A percentile compares a stretch with the other conserved stretches of the same genome.
phyloP scores from a whole-genome alignment of 2,888 invertebrate genomes.

The Eilema caniola region DNA sequence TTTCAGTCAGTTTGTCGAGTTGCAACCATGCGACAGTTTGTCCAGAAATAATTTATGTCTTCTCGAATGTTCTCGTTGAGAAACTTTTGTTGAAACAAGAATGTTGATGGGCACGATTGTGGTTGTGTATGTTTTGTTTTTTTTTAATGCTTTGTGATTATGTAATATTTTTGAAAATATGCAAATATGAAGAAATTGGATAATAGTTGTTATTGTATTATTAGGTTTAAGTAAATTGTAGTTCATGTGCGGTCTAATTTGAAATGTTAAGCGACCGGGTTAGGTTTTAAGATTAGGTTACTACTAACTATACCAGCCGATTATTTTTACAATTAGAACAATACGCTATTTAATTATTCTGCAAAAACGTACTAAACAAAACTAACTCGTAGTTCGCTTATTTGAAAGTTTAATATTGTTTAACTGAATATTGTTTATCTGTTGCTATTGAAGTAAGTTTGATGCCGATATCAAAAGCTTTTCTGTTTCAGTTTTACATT shows the following conservation, averaged over 20 bases:
- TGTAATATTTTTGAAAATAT: background rate
- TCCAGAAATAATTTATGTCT: constrained; percentile 13
- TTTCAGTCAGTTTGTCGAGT: constrained; percentile 11
- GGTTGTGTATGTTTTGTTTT: constrained; percentile 11
- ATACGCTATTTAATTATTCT: background rate
- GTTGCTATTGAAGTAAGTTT: background rate
- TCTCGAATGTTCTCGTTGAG: background rate
- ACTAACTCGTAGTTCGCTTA: background rate
- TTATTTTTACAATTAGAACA: too few species aligned
- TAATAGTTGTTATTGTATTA: background rate
- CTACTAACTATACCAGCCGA: too few species aligned
- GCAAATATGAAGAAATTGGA: background rate
- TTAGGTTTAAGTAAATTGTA: too few species aligned
- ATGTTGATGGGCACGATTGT: background rate
- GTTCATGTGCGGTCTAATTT: too few species aligned
- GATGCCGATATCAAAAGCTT: background rate
- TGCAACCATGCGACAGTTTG: constrained; percentile 19
- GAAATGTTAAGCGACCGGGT: too few species aligned
- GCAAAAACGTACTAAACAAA: background rate
- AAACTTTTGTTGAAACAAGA: background rate
- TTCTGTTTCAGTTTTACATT: constrained; percentile 52
- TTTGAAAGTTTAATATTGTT: background rate
- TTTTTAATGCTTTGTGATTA: background rate
- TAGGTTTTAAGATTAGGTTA: too few species aligned
- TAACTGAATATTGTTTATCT: background rate